These are phyloP conservation scores for Falco peregrinus DNA, from an alignment of 2,797 vertebrate genomes.

Conservation along the genomic window DNA sequence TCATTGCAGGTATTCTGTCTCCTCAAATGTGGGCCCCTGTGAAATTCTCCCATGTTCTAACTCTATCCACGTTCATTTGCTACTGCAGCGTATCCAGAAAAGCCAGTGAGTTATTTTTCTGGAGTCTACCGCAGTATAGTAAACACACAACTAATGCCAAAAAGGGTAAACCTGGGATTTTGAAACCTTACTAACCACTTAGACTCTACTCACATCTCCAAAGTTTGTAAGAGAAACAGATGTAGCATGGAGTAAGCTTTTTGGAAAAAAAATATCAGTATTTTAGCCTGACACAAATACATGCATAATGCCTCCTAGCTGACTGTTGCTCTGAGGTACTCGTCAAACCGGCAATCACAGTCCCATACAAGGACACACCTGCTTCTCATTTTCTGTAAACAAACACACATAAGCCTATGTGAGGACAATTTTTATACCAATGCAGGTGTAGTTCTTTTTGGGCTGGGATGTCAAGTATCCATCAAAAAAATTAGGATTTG, in stretches of 20 bases:
- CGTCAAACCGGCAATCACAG: background rate
- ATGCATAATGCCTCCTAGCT: background rate
- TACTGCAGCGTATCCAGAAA: background rate
- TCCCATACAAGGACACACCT: background rate
- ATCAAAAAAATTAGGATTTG: background rate
- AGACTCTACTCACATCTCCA: background rate
- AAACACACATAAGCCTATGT: background rate
- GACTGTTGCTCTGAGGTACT: background rate
- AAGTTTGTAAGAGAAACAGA: background rate
- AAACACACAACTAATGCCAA: background rate
- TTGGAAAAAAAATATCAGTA: background rate
- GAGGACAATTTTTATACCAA: background rate
- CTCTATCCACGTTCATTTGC: background rate
- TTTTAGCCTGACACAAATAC: background rate
- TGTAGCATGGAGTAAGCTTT: background rate
- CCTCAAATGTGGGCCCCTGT: background rate
- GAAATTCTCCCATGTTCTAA: slow-evolving; percentile 15
- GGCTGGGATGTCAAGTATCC: background rate
- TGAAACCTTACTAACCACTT: background rate
- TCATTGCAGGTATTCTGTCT: background rate
- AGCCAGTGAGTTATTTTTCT: background rate
- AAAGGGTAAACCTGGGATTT: background rate
- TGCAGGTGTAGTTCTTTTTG: background rate
- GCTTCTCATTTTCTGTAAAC: background rate
- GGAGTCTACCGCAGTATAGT: background rate